phyloP scores from a whole-genome alignment of 1,140 invertebrate genomes.

The Drosophila teissieri region DNA sequence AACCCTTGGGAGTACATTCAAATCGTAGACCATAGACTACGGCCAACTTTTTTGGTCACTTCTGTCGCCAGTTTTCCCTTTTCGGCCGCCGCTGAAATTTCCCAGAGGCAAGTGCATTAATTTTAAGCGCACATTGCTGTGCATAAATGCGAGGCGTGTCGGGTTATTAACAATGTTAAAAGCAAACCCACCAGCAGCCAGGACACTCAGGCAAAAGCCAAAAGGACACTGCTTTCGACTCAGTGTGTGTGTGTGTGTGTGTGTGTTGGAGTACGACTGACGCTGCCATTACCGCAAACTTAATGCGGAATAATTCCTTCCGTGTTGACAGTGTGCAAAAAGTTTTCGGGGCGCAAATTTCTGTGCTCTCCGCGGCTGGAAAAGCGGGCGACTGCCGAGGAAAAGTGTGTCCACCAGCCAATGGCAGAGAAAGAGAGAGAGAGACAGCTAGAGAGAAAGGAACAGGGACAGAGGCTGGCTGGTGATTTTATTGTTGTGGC shows the following conservation, averaged over 20 bases:
- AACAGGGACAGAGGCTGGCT: conserved; percentile 14
- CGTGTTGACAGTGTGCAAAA: conserved; percentile 81
- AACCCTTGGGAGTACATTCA: conserved; percentile 27
- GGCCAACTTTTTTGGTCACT: conserved; percentile 68
- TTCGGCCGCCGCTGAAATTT: conserved; percentile 28
- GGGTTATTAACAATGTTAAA: conserved; percentile 82
- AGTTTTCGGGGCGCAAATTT: conserved; percentile 71
- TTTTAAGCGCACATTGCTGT: conserved; percentile 80
- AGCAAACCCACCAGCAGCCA: conserved; percentile 59
- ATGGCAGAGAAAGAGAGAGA: neutral
- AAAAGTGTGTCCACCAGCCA: conserved; percentile 7
- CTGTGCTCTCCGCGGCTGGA: conserved; percentile 11
- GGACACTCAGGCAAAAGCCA: conserved; percentile 47
- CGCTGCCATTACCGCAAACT: conserved; percentile 78
- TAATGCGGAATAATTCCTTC: conserved; percentile 82
- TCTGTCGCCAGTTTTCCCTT: conserved; percentile 42
- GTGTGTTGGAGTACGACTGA: conserved; percentile 25
- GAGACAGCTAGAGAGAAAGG: too few species aligned
- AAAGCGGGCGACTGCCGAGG: neutral
- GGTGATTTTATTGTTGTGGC: conserved; percentile 68
- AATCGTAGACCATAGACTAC: conserved; percentile 23
- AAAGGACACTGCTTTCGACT: conserved; percentile 8
- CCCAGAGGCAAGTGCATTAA: conserved; percentile 68
- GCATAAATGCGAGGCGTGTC: conserved; percentile 78
- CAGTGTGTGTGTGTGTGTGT: conserved; percentile 15